Base-by-base conservation (phyloP, 2,888 invertebrate species). In the Lepidocyrtoides sp. region DNA sequence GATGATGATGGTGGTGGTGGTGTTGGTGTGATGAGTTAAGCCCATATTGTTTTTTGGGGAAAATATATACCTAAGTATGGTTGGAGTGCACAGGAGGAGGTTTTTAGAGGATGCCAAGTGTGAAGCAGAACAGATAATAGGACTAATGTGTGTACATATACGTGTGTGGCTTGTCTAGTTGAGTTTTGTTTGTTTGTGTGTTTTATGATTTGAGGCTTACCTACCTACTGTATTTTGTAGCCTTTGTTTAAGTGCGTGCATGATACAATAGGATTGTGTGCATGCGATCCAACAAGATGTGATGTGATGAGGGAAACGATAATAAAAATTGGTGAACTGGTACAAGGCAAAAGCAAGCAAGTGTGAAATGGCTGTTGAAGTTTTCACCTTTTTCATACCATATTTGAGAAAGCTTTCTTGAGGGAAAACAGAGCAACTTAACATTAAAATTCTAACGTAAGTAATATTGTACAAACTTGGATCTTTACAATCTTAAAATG, bases 301-400 rank as follows among this genome's bases (percentile, higher is more conserved):
- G 14, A 48, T 69, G 29, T 32, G 66, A 29, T 66, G 66, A 32
- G 66, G n/a, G n/a, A n/a, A 66, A 66, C 2, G 32, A 32, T 32
- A 20, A 57, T n/a, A 26, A 63, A 63, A 41, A 7, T 32, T 20
- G 20, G 10, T 69, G 36, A 66, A 48, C 14, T n/a, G 75, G 4
- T 10, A 4, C 5, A 7, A 41, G 41, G 5, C 41, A 20, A 20
- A 8, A 79, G 23, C 20, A n/a, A 54, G 77, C 8, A 79, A 54
- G 81, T 81, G 81, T 81, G 60, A 81, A 81, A 81, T 81, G 14
- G 20, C 14, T 36, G 32, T 81, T 32, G 20, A 81, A 51, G 60
- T 81, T 81, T 81, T 81, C 81, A 60, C 81, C 41, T 23, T 36
- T 8, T 41, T 60, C 51, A 77, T 51, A 48, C 60, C 60, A 8